These are phyloP conservation scores for Koerneria pararmatus DNA, from an alignment of 2,888 invertebrate species.

Conservation along the genomic window DNA sequence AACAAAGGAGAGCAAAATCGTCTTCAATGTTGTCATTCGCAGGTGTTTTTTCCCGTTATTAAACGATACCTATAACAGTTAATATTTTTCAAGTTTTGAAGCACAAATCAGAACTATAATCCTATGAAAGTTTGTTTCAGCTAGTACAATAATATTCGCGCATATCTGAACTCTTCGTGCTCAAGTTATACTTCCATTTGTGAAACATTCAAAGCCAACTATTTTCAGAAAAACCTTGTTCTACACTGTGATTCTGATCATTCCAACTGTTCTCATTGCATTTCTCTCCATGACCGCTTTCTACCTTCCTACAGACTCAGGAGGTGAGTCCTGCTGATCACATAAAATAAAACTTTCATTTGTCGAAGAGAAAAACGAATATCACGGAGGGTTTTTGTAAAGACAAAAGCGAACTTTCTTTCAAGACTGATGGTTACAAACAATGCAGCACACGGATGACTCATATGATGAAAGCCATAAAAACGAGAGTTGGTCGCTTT, in stretches of 20 bases:
- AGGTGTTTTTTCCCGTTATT: constrained; percentile 27
- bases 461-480: too few species aligned
- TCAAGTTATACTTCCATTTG: background rate
- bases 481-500: too few species aligned
- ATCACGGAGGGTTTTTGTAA: background rate
- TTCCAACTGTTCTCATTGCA: constrained; percentile 96
- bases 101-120: too few species aligned
- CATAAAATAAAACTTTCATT: background rate
- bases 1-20: constrained; percentile 48
- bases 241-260: constrained; percentile 97
- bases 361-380: background rate
- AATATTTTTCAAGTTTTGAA: too few species aligned
- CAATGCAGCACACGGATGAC: too few species aligned
- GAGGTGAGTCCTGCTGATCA: constrained; percentile 1
- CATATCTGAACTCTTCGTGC: too few species aligned
- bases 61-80: too few species aligned
- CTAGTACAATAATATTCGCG: too few species aligned
- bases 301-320: constrained; percentile 86
- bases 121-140: too few species aligned
- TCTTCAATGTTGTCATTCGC: constrained; percentile 51
- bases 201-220: background rate
- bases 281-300: constrained; percentile 85
- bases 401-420: background rate
- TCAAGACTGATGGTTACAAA: background rate
- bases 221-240: constrained; percentile 81